A percentile compares a stretch with the other conserved stretches of the same genome.
phyloP scores from a whole-genome alignment of 92 coral and sea anemone genomes.

The Phenganax marumi region DNA sequence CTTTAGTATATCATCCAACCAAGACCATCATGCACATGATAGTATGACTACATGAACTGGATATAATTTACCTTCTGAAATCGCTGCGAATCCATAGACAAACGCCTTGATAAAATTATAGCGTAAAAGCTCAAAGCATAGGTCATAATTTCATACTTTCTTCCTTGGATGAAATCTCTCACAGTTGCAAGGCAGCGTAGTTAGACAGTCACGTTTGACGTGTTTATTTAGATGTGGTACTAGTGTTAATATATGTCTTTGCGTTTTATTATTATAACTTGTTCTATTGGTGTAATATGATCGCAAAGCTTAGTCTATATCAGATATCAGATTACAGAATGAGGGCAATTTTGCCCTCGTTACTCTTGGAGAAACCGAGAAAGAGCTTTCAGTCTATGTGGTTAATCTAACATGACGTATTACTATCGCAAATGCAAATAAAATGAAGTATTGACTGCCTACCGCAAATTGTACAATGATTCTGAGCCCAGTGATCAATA shows the following conservation, averaged over 20 bases:
- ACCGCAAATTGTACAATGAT: background rate
- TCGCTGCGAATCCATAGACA: background rate
- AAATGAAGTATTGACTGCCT: background rate
- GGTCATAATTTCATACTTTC: background rate
- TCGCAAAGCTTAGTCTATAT: too few relatives aligned
- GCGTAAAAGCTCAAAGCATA: background rate
- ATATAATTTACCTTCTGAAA: constrained; percentile 6
- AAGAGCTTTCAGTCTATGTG: too few relatives aligned
- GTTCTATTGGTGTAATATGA: too few relatives aligned
- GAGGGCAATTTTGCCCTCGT: too few relatives aligned
- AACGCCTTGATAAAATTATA: background rate
- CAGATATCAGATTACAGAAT: too few relatives aligned
- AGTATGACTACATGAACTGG: background rate
- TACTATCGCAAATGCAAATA: background rate
- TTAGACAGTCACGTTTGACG: background rate
- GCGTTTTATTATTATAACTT: background rate
- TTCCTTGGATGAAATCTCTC: background rate
- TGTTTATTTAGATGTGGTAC: background rate
- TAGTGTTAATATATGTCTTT: background rate
- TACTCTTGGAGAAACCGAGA: too few relatives aligned
- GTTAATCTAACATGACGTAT: too few relatives aligned
- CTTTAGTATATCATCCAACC: too few relatives aligned
- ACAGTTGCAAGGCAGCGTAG: background rate
- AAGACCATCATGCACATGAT: too few relatives aligned
- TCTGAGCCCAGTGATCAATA: constrained; percentile 13